Evolutionary conservation across 2,888 invertebrate species (phyloP).

Genomic region (Melanotus villosus): DNA sequence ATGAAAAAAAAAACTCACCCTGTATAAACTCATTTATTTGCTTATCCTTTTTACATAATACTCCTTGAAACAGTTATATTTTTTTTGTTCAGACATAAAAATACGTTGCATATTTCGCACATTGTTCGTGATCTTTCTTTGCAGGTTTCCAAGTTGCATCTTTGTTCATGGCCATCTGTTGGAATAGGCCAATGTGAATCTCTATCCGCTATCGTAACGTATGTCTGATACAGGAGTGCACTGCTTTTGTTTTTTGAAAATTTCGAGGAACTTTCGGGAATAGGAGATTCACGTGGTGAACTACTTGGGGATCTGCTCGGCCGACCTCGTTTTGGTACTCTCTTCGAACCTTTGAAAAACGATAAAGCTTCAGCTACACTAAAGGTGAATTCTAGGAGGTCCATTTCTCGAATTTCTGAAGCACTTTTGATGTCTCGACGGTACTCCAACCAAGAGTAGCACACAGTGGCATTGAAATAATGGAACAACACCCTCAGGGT

Average conservation of each 20-base stretch:
- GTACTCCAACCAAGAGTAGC: background rate
- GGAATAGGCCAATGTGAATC: background rate
- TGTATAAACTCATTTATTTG: no score
- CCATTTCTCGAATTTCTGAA: background rate
- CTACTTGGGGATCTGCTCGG: background rate
- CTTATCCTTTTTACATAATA: background rate
- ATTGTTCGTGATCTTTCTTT: background rate
- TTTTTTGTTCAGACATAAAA: background rate
- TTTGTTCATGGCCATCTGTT: no score
- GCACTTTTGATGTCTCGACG: background rate
- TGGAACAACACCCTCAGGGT: background rate
- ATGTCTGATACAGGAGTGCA: no score
- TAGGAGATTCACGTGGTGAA: background rate
- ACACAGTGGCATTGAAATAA: slow-evolving; percentile 6
- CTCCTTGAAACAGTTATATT: no score
- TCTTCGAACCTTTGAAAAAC: background rate
- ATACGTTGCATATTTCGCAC: background rate
- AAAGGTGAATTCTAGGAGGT: background rate
- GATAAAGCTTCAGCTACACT: background rate
- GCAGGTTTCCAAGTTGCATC: no score
- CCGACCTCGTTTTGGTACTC: background rate
- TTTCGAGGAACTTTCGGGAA: background rate
- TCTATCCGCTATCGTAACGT: no score
- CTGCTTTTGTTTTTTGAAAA: no score
- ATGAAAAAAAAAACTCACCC: no score